A percentile compares a stretch with the other conserved stretches of the same genome.
phyloP scores from a whole-genome alignment of 2,888 invertebrate species.

The Acrobasis repandana region DNA sequence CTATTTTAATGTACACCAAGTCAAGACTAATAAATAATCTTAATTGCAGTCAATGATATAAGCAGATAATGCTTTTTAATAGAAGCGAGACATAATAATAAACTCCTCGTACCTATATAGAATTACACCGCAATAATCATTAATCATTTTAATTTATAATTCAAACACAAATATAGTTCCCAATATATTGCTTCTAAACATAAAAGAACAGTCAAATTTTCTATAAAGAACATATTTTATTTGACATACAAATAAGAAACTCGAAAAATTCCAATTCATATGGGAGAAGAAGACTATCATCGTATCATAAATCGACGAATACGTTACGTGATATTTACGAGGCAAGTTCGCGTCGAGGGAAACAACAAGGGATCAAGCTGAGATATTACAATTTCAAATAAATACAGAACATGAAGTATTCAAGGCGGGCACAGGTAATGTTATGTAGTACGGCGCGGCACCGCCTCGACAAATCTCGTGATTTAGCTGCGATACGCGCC shows the following conservation, averaged over 20 bases:
- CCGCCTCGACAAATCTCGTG: conserved; percentile 80
- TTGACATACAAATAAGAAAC: conserved; percentile 6
- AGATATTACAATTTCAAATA: conserved; percentile 82
- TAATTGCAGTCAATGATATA: not conserved
- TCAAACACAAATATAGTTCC: not conserved
- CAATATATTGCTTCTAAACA: not conserved
- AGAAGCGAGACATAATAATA: not conserved
- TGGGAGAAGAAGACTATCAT: conserved; percentile 61
- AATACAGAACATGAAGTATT: conserved; percentile 81
- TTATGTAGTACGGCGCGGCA: conserved; percentile 74
- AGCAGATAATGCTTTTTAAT: not conserved
- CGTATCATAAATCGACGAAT: conserved; percentile 70
- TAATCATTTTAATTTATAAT: not conserved
- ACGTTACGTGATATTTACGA: conserved; percentile 74
- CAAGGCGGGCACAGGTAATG: conserved; percentile 77
- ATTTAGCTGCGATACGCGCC: conserved; percentile 79
- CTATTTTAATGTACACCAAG: too few relatives aligned
- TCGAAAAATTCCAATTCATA: conserved; percentile 45
- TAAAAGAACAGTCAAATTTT: conserved; percentile 4
- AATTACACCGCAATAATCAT: not conserved
- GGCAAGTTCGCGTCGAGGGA: conserved; percentile 67
- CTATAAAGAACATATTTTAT: conserved; percentile 2
- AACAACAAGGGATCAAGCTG: conserved; percentile 74
- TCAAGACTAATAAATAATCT: too few relatives aligned
- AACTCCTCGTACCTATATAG: not conserved